These are phyloP conservation scores for Sternotherus odoratus DNA, from an alignment of 2,797 vertebrate genomes.

Conservation along the genomic window DNA sequence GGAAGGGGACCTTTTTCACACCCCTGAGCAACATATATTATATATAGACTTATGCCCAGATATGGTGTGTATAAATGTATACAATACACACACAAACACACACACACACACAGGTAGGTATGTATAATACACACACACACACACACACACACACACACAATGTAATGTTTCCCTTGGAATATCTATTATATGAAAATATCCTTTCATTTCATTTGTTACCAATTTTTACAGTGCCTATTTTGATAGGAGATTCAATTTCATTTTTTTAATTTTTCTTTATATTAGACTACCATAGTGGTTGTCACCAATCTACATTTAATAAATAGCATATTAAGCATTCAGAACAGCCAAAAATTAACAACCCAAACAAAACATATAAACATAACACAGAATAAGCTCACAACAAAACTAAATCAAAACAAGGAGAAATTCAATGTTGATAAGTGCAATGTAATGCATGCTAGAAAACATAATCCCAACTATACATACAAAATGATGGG, in stretches of 20 bases:
- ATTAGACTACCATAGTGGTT: neutral
- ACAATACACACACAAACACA: neutral
- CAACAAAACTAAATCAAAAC: neutral
- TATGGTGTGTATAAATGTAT: neutral
- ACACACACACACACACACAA: neutral
- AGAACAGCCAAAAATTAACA: neutral
- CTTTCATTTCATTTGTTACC: neutral
- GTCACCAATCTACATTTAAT: neutral
- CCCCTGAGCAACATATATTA: too few relatives aligned
- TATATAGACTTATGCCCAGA: neutral
- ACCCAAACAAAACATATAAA: neutral
- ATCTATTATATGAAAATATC: neutral
- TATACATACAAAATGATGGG: neutral
- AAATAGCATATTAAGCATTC: neutral
- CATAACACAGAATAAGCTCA: neutral
- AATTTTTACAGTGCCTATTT: neutral
- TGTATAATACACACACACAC: neutral
- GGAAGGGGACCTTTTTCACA: too few relatives aligned
- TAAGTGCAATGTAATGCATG: neutral
- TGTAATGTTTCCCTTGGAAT: neutral
- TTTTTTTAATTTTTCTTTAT: neutral
- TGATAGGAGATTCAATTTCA: neutral
- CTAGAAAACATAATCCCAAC: neutral
- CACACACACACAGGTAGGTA: neutral
- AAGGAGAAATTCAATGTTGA: neutral